Percentiles rank a stretch among this genome's conserved stretches.
phyloP scores from a whole-genome alignment of 92 coral and sea anemone species.

The Actinernus sp. region DNA sequence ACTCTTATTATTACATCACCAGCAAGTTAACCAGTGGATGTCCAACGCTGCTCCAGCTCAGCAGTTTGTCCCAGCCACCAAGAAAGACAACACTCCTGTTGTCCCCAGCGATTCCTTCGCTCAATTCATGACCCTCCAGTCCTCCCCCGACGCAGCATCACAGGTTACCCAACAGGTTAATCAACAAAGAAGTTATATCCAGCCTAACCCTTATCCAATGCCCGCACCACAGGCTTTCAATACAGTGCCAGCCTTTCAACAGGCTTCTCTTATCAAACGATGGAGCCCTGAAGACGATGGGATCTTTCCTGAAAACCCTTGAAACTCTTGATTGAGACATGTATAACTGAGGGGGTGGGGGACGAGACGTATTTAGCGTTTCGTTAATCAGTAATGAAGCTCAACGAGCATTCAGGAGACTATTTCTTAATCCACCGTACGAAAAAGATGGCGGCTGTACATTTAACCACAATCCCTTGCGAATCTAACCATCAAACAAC shows the following conservation, averaged over 20 bases:
- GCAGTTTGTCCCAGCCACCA: slow-evolving; percentile 27
- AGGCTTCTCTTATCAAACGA: slow-evolving; percentile 21
- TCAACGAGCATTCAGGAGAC: no score
- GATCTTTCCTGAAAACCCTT: slow-evolving; percentile 67
- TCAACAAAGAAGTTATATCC: slow-evolving; percentile 54
- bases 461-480: no score
- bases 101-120: slow-evolving; percentile 69
- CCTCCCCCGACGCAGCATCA: slow-evolving; percentile 62
- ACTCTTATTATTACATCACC: no score
- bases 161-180: slow-evolving; percentile 47
- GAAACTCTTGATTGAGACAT: slow-evolving; percentile 14
- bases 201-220: slow-evolving; percentile 9
- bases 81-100: slow-evolving; percentile 64
- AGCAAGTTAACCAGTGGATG: slow-evolving; percentile 42
- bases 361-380: no score
- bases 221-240: slow-evolving; percentile 38
- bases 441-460: no score
- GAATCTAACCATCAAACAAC: no score
- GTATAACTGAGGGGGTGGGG: no score
- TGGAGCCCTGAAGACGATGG: slow-evolving; percentile 66
- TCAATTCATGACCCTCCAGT: slow-evolving; percentile 82
- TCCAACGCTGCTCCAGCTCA: slow-evolving; percentile 32
- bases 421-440: no score
- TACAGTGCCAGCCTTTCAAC: slow-evolving; percentile 22
- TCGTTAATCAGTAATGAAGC: no score